Evolutionary conservation across 2,888 invertebrate species (phyloP).

Genomic region (Nomada hirtipes): DNA sequence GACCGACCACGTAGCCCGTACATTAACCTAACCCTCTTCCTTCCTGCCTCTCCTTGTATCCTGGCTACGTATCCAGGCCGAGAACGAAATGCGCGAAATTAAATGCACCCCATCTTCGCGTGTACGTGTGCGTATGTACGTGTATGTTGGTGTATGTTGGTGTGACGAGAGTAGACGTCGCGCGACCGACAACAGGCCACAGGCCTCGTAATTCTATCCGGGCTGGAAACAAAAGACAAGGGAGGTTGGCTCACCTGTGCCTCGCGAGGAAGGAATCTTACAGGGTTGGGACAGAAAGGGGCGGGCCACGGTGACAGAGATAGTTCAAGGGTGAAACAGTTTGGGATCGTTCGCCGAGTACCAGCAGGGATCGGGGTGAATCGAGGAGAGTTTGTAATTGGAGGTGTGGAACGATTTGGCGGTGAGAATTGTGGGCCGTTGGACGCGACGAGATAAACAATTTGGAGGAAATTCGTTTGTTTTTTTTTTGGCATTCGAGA

Average conservation of each 20-base stretch:
- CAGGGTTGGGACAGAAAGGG: background rate
- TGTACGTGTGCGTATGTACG: background rate
- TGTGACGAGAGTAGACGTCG: background rate
- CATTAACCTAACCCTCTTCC: slow-evolving; percentile 54
- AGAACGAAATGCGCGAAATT: slow-evolving; percentile 58
- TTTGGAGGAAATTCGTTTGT: no score
- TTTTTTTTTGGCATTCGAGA: no score
- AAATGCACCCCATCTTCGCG: slow-evolving; percentile 44
- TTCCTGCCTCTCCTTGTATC: slow-evolving; percentile 45
- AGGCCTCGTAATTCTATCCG: slow-evolving; percentile 50
- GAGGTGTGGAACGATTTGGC: no score
- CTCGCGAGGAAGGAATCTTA: background rate
- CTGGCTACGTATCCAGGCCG: slow-evolving; percentile 52
- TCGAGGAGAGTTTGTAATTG: background rate
- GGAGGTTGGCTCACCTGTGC: slow-evolving; percentile 35
- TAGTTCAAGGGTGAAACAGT: slow-evolving; percentile 16
- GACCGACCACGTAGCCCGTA: slow-evolving; percentile 51
- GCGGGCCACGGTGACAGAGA: background rate
- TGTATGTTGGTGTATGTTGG: background rate
- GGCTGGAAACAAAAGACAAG: slow-evolving; percentile 43
- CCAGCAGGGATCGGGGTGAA: background rate
- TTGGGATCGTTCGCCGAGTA: slow-evolving; percentile 17
- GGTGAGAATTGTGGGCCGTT: no score
- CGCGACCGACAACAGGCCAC: slow-evolving; percentile 44
- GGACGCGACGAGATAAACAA: no score